A percentile compares a stretch with the other conserved stretches of the same genome.
Conservation (phyloP, 2,797 vertebrate genomes). For the Fringilla coelebs region DNA sequence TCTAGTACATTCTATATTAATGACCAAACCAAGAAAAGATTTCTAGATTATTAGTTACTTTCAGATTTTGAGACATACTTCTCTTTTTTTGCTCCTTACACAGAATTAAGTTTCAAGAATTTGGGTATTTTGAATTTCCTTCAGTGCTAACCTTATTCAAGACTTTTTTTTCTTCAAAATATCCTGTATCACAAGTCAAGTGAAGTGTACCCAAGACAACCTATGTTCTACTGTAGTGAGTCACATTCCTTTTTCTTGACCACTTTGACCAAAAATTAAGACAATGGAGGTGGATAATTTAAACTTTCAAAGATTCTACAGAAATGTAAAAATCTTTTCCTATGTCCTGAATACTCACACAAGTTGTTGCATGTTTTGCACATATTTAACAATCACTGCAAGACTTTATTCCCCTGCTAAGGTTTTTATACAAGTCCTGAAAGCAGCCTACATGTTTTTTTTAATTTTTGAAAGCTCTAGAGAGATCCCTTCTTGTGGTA, state of each 20-base stretch:
- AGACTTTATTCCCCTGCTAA: background rate
- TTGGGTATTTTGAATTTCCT: background rate
- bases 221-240: background rate
- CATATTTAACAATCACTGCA: background rate
- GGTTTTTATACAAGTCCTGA: background rate
- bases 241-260: background rate
- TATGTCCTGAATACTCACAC: accelerated
- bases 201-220: background rate
- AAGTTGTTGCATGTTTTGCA: background rate
- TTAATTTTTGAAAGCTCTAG: background rate
- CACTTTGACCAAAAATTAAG: background rate
- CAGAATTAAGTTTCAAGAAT: background rate
- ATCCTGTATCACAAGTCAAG: background rate
- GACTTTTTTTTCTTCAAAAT: background rate
- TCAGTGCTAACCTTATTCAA: background rate
- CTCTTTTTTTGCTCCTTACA: background rate
- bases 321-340: background rate
- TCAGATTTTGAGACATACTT: background rate
- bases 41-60: background rate
- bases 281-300: background rate
- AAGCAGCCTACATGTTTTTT: accelerated
- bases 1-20: background rate
- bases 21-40: background rate
- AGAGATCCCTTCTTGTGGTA: background rate
- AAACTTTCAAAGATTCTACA: background rate